Base-by-base conservation (phyloP, 1,140 invertebrate species). In the Orius insidiosus region DNA sequence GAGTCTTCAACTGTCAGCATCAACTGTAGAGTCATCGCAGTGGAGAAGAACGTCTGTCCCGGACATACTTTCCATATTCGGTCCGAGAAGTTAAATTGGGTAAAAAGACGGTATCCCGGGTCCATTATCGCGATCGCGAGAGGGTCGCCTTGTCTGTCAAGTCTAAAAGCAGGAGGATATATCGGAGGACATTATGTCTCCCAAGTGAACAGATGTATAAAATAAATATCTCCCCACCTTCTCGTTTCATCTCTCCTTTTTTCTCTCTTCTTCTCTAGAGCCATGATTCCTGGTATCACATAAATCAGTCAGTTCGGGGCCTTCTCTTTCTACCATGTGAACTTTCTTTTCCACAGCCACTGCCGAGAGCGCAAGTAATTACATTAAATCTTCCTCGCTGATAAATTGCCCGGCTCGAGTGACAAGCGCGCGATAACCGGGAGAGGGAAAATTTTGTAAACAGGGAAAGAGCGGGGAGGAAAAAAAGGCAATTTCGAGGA, bases 121-220 rank as follows among this genome's bases (percentile, higher is more conserved):
- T 30, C 18, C 31, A 18, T 16, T 30, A 44, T 11, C 35, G 35
- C n/a, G 14, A 13, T 36, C n/a, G n/a, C 35, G 35, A 15, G 35
- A 11, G 14, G 11, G 16, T 30, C 11, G 37, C 5, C 15, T 15
- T 49, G 36, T 49, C 42, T 44, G 41, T 45, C 36, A 45, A 19
- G 41, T 48, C 47, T 36, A 13, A 47, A 39, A 47, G 45, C 45
- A 38, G 45, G 7, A 35, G 44, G 45, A 47, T 47, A 47, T 48
- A 47, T 47, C 36, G 51, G 46, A 45, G 48, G 51, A 50, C 51
- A 52, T 52, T 52, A 52, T 50, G 51, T 52, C 51, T 50, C 41
- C 24, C 44, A 47, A 46, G 49, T 42, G 52, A 51, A 53, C 52
- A 53, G 52, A 53, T 53, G 52, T 53, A 53, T 53, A 53, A 53